Conservation (phyloP, 2,113 vertebrate genomes). For the Myodes glareolus region DNA sequence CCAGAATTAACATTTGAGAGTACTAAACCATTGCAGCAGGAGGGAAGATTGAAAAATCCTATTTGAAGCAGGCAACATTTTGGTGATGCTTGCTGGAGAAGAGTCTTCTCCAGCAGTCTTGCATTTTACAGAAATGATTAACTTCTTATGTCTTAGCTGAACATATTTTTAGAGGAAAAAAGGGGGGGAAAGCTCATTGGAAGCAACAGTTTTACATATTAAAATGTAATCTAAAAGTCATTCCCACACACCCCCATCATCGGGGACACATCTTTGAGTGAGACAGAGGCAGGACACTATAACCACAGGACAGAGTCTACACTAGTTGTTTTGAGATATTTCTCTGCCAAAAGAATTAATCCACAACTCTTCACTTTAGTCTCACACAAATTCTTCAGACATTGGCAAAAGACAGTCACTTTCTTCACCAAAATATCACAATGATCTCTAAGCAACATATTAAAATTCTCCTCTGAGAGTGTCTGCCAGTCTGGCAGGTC, state of each 20-base stretch:
- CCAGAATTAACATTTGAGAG: not conserved
- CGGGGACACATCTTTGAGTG: not conserved
- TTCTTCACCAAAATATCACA: too few species aligned
- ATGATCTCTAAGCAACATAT: too few species aligned
- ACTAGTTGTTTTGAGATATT: too few species aligned
- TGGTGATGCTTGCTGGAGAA: not conserved
- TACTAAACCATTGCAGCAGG: not conserved
- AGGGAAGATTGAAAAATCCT: not conserved
- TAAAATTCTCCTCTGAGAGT: too few species aligned
- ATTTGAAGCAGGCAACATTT: not conserved
- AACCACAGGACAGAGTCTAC: too few species aligned
- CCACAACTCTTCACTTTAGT: too few species aligned
- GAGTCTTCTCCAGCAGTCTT: not conserved
- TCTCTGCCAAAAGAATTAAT: too few species aligned
- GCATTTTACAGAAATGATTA: not conserved
- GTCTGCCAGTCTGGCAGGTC: too few species aligned
- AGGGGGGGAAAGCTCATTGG: not conserved
- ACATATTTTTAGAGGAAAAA: not conserved
- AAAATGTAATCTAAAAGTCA: not conserved
- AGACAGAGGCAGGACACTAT: not conserved
- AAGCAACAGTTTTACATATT: not conserved
- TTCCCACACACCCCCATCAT: not conserved
- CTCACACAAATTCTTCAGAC: too few species aligned
- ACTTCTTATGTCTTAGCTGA: not conserved
- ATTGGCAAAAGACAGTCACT: too few species aligned